phyloP scores from a whole-genome alignment of 1,140 invertebrate genomes.

The Calliphora vicina region DNA sequence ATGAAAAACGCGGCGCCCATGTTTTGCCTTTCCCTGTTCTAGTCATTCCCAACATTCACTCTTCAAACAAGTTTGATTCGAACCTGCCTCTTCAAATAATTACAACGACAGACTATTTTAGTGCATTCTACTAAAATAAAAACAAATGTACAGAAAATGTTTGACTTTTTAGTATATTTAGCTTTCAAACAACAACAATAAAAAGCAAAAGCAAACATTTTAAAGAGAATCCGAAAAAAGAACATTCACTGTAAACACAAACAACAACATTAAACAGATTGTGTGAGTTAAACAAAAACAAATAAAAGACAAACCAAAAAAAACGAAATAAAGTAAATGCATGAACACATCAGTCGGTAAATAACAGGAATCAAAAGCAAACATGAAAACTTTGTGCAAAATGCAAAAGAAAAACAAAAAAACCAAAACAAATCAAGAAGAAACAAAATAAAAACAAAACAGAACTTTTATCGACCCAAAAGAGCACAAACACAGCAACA shows the following conservation, averaged over 20 bases:
- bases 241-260: background rate
- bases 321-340: too few relatives aligned
- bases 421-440: background rate
- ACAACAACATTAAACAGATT: background rate
- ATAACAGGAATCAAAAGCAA: background rate
- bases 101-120: too few relatives aligned
- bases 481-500: background rate
- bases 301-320: too few relatives aligned
- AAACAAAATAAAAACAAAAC: background rate
- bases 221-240: background rate
- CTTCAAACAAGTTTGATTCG: background rate
- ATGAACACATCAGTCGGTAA: background rate
- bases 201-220: background rate
- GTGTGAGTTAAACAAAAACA: background rate
- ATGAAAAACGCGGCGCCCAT: too few relatives aligned
- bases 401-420: background rate
- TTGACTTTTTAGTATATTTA: too few relatives aligned
- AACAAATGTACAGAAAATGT: background rate
- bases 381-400: background rate
- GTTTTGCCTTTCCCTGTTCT: too few relatives aligned
- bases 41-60: background rate
- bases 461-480: constrained; percentile 6
- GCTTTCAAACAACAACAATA: too few relatives aligned
- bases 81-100: background rate
- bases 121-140: too few relatives aligned